Base-by-base conservation (phyloP, 2,888 invertebrate species). In the Mesoligia furuncula region DNA sequence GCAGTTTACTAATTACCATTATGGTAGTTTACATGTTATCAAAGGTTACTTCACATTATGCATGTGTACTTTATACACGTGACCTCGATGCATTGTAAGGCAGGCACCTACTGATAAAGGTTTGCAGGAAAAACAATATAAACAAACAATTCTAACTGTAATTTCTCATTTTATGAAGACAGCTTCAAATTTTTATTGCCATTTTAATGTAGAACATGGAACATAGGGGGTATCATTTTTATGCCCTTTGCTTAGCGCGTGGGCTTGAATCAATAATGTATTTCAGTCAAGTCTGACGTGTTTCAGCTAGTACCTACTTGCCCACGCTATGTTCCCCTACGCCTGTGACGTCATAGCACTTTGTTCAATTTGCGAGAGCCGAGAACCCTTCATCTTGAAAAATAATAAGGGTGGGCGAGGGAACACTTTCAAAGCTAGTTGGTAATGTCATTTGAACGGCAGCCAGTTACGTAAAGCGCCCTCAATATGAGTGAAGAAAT, bases 281-380 rank as follows among this genome's bases (percentile, higher is more conserved):
- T 59, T 82, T 59, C 71, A 81, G 45, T 67, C 45, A 2, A 64
- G 27, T 71, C 39, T 70, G 42, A 70, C 81, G 75, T 81, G 27
- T 27, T 81, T 48, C 48, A n/a, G 42, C n/a, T n/a, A 51, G 15
- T 4, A 39, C 15, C 75, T 8, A 45, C 54, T n/a, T 51, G 48
- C 72, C 48, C 72, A 73, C 75, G 64, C 57, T 20, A 48, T 31
- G 42, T 57, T 59, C 64, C 74, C 74, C 68, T 69, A 39, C n/a
- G 65, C 72, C 61, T 57, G 65, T 83, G 85, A 83, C 80, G 82
- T 84, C 59, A 83, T 59, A 57, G 31, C 54, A 62, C 39, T 73
- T 69, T 1, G 15, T 61, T 31, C 74, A 72, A 75, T 80, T 72
- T 69, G 20, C 65, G n/a, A 66, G 61, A 69, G 31, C 45, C 61